These are phyloP conservation scores for Trachymyrmex septentrionalis DNA, from an alignment of 1,140 invertebrate genomes.

Conservation along the genomic window DNA sequence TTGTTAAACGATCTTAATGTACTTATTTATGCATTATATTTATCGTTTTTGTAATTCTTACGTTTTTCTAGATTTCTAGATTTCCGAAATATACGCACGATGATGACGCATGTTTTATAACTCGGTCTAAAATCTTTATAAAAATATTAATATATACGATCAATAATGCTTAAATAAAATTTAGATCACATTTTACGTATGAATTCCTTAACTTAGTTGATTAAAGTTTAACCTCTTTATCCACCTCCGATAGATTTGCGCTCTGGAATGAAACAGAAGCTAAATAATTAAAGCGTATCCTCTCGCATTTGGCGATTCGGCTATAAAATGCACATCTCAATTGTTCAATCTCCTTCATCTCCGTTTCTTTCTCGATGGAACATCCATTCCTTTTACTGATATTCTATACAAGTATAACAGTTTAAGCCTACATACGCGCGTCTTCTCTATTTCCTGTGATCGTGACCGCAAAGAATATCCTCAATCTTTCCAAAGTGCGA, in stretches of 20 bases:
- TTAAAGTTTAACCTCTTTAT: background rate
- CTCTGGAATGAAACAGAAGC: background rate
- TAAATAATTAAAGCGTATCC: conserved; percentile 36
- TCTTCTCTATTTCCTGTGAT: conserved; percentile 28
- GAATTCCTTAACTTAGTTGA: background rate
- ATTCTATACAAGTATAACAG: conserved; percentile 12
- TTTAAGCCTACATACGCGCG: conserved; percentile 60
- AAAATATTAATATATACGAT: background rate
- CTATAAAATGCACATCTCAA: background rate
- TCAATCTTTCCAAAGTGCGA: conserved; percentile 39
- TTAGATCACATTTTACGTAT: background rate
- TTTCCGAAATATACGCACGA: background rate
- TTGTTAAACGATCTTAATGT: conserved; percentile 1
- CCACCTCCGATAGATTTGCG: background rate
- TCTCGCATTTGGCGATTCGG: background rate
- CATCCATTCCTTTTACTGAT: conserved; percentile 22
- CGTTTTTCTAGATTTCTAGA: background rate
- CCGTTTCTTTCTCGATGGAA: background rate
- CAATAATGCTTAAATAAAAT: conserved; percentile 25
- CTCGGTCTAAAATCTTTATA: background rate
- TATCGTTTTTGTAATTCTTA: background rate
- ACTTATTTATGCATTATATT: background rate
- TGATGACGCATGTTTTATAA: too few relatives aligned
- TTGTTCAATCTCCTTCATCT: background rate
- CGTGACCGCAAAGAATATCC: conserved; percentile 25